Conservation (phyloP, 2,113 vertebrate species). For the Semicossyphus pulcher region DNA sequence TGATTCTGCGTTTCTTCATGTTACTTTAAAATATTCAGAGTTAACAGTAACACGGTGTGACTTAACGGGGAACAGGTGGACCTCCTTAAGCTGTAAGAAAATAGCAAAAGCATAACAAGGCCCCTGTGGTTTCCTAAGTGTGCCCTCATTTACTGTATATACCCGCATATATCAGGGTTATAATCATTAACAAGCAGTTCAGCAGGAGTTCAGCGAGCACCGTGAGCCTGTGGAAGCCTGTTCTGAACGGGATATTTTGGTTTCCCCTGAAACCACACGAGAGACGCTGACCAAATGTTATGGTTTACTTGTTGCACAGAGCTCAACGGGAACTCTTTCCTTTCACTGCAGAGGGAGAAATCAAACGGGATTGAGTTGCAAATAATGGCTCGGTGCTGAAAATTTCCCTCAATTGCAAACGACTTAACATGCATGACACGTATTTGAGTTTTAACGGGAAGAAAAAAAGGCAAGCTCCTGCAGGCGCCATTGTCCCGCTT, state of each 20-base stretch:
- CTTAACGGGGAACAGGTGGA: conserved; percentile 75
- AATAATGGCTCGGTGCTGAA: conserved; percentile 74
- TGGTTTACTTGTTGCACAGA: conserved; percentile 74
- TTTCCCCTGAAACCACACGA: conserved; percentile 70
- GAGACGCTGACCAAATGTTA: conserved; percentile 76
- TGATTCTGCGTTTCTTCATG: conserved; percentile 31
- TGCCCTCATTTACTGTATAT: conserved; percentile 80
- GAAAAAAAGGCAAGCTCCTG: conserved; percentile 43
- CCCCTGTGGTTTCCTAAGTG: conserved; percentile 80
- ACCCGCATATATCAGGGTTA: conserved; percentile 77
- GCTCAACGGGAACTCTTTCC: conserved; percentile 69
- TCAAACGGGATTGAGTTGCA: conserved; percentile 75
- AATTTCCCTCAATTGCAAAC: conserved; percentile 51
- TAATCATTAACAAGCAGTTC: conserved; percentile 82
- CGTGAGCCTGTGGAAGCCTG: conserved; percentile 60
- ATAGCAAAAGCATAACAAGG: conserved; percentile 79
- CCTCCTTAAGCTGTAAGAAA: conserved; percentile 75
- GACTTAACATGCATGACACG: conserved; percentile 55
- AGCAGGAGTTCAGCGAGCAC: conserved; percentile 76
- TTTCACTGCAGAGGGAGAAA: conserved; percentile 62
- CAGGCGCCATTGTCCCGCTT: conserved; percentile 73
- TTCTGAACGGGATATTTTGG: conserved; percentile 64
- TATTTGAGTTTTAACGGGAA: conserved; percentile 25
- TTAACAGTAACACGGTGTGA: conserved; percentile 47
- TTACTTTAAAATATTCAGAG: conserved; percentile 49